phyloP scores from a whole-genome alignment of 2,888 invertebrate genomes.

The Scrobipalpa costella region DNA sequence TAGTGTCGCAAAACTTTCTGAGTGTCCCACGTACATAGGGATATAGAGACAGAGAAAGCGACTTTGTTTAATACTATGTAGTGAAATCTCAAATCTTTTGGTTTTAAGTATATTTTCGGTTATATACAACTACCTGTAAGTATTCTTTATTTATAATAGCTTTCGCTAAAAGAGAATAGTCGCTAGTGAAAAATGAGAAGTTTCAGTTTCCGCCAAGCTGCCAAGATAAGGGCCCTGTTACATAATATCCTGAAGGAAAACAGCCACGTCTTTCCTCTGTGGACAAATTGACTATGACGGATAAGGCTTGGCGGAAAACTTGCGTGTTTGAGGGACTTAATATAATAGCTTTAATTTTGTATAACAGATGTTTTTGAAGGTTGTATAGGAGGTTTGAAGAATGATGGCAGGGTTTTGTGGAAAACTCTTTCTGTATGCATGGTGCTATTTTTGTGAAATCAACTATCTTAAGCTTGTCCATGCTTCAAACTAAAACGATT shows the following conservation, averaged over 20 bases:
- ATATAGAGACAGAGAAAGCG: no score
- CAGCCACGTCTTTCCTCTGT: slow-evolving; percentile 8
- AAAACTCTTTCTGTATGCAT: no score
- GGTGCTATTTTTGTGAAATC: no score
- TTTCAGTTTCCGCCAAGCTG: background rate
- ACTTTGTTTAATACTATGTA: no score
- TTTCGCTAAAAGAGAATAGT: background rate
- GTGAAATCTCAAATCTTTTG: no score
- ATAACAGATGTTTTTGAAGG: background rate
- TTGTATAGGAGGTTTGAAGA: no score
- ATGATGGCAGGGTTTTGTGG: no score
- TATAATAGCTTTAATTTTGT: background rate
- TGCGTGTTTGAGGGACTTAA: slow-evolving; percentile 3
- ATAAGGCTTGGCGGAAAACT: background rate
- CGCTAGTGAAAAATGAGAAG: background rate
- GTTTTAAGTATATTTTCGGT: no score
- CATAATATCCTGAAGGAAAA: slow-evolving; percentile 14
- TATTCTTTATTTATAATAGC: background rate
- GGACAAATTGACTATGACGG: slow-evolving; percentile 24
- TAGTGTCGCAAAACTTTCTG: no score
- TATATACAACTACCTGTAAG: background rate
- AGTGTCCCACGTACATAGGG: no score
- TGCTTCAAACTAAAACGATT: no score
- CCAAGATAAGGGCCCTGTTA: slow-evolving; percentile 1
- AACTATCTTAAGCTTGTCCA: no score